Conservation (phyloP, 37 sponge, comb jelly and placozoan genomes). For the Eunapius fragilis region DNA sequence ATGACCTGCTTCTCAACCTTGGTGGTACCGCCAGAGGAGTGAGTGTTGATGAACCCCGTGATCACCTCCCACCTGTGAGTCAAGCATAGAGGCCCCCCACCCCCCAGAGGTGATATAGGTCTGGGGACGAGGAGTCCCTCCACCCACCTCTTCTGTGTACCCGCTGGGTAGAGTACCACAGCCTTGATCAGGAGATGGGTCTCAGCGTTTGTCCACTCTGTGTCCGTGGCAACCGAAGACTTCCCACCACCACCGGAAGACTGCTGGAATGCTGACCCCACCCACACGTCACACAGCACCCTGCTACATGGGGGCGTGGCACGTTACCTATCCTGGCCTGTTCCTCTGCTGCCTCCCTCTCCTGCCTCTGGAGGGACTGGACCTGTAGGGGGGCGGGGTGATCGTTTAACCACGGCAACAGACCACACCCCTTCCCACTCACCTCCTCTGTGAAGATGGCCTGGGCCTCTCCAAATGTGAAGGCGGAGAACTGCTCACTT, state of each 20-base stretch:
- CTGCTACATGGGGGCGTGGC: neutral
- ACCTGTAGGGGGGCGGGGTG: no score
- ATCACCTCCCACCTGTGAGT: slow-evolving; percentile 80
- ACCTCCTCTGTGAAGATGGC: slow-evolving; percentile 46
- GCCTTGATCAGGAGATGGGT: slow-evolving; percentile 90
- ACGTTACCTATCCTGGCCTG: slow-evolving; percentile 7
- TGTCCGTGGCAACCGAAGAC: neutral
- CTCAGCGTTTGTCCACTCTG: slow-evolving; percentile 78
- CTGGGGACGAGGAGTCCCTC: neutral
- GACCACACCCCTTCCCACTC: neutral
- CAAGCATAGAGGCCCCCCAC: no score
- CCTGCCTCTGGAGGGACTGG: neutral
- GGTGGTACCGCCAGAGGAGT: slow-evolving; percentile 36
- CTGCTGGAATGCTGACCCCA: neutral
- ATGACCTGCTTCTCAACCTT: slow-evolving; percentile 73
- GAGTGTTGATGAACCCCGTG: slow-evolving; percentile 80
- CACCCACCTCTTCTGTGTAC: slow-evolving; percentile 86
- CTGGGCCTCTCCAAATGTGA: slow-evolving; percentile 25
- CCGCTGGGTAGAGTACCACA: slow-evolving; percentile 90
- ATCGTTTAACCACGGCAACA: neutral
- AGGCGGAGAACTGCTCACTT: slow-evolving; percentile 15
- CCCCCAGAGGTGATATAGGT: neutral
- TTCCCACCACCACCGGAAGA: neutral
- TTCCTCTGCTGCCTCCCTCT: neutral
- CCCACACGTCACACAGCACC: neutral